Evolutionary conservation across 2,797 vertebrate species (phyloP), one percentile per base, ranked within the genome.

Genomic region (Antrozous pallidus): DNA sequence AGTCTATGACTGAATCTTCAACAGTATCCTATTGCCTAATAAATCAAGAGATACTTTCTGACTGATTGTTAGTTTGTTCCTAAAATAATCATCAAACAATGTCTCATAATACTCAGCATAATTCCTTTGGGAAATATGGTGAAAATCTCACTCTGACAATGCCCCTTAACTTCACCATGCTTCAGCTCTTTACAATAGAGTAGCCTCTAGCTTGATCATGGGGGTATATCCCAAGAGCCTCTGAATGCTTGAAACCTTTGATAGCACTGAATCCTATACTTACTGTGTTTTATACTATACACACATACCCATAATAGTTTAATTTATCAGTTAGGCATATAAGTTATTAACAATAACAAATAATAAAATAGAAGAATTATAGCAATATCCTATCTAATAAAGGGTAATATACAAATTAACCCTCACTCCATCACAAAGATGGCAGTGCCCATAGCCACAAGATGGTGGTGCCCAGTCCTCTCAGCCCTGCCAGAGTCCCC

Each of bases 391-490:
- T 61, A 31, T 61, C 2, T 61, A 61, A 13, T 14, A 31, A 61
- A 13, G 28, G 5, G 58, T 61, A 31, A 61, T 61, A 61, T 31
- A 2, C 58, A 61, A 61, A 61, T 61, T 61, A 61, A 61, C 5
- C 58, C 13, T 61, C 28, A 61, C 5, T 31, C 6, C 4, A 2
- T 61, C 56, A 61, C 5, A 31, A 14, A 14, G 56, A 61, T 61
- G 26, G 2, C 26, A 8, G 51, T 24, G 51, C 51, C 20, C 51
- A 54, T 54, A 54, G 8, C 51, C 51, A 22, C 51, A 54, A 54
- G 8, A 54, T 24, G 3, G 51, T 3, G 1, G 8, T 8, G 8
- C 8, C 8, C 1, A 9, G 51, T 22, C 51, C 51, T 24, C 20
- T 22, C 22, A 24, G 22, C 22, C 20, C 8, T 5, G 7, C 18